These are phyloP conservation scores for Rhimphoctona megacephalus DNA, from an alignment of 2,888 invertebrate species.

Conservation along the genomic window DNA sequence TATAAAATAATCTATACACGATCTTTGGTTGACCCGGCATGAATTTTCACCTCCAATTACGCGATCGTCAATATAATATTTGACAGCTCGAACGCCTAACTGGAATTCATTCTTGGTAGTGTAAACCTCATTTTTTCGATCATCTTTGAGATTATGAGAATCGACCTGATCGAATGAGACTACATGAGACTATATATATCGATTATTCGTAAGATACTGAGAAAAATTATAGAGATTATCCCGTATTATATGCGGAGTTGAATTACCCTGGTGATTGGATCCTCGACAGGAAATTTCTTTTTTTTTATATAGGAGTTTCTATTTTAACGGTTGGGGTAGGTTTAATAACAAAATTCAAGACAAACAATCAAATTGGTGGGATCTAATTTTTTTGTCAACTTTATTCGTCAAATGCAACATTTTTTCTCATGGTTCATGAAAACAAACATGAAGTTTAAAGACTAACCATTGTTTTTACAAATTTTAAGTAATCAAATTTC, in stretches of 20 bases:
- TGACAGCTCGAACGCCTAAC: slow-evolving; percentile 53
- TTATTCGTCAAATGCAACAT: not conserved
- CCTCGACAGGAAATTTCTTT: not conserved
- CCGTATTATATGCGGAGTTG: not conserved
- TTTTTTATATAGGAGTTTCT: not conserved
- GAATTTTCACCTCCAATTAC: slow-evolving; percentile 67
- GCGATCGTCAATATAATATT: slow-evolving; percentile 49
- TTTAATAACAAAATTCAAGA: not conserved
- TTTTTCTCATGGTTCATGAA: not conserved
- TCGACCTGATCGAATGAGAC: slow-evolving; percentile 33
- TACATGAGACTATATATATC: not conserved
- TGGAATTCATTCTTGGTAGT: slow-evolving; percentile 61
- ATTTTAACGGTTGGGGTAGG: not conserved
- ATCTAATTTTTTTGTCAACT: not conserved
- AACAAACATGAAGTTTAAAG: too few relatives aligned
- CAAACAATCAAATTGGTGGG: not conserved
- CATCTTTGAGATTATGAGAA: slow-evolving; percentile 30
- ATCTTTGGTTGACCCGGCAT: slow-evolving; percentile 60
- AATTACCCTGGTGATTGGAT: slow-evolving; percentile 10
- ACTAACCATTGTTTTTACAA: too few relatives aligned
- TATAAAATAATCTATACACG: slow-evolving; percentile 67
- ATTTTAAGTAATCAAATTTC: not conserved
- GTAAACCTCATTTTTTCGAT: slow-evolving; percentile 37
- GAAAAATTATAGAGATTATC: slow-evolving; percentile 18
- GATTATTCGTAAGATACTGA: not conserved